Base-by-base conservation (phyloP, 2,888 invertebrate species). In the Nomada goodeniana region DNA sequence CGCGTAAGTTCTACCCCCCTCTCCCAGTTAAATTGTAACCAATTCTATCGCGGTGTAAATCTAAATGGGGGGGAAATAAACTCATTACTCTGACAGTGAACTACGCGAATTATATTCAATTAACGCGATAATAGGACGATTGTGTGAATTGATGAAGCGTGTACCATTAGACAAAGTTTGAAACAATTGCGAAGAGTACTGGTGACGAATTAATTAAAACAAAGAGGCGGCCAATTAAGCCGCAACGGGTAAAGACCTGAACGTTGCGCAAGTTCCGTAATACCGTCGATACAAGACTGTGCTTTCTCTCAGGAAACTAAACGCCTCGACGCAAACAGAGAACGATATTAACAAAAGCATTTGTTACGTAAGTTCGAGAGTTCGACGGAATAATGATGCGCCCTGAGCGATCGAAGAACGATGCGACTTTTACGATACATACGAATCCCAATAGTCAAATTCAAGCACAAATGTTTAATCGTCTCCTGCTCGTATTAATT, bases 281-380 rank as follows among this genome's bases (percentile, higher is more conserved):
- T 59, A 71, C n/a, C 63, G 44, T 81, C 61, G 55, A 83, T 78
- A 82, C 63, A 71, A 74, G 59, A 75, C 53, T 53, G 50, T 61
- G 78, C 76, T 75, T 71, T 75, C 75, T 61, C 67, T 63, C 29
- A 26, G 20, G 10, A 15, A 15, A 59, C 52, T 74, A 50, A 29
- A 11, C 15, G 44, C 50, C 59, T 47, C 13, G 50, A 63, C 26
- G 18, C 23, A 63, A n/a, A 70, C 67, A 42, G 74, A 77, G 82
- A 82, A 74, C 53, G 20, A 23, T 82, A 64, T 74, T 74, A 74
- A 59, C 52, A 73, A 77, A 83, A 61, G 55, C 55, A 11, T 50
- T n/a, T 20, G 53, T 83, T 82, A 74, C 61, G 53, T 71, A 81
- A 83, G 55, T 61, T 70, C 53, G 82, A 83, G 82, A 83, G 82